Base-by-base conservation (phyloP, 2,113 vertebrate species). In the Pachyramphus minor region DNA sequence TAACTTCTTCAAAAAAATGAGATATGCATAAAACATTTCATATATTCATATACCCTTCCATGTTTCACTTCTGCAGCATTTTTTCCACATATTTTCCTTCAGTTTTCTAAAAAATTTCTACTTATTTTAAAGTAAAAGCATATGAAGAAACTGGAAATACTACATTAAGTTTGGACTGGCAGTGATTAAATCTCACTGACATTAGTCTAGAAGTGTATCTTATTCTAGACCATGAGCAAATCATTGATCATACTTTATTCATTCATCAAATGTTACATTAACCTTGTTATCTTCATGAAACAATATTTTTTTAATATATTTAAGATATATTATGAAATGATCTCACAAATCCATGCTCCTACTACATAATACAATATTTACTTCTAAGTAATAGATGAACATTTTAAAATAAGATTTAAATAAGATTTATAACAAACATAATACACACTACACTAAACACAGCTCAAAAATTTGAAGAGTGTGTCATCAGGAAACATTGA, bases 41-140 rank as follows among this genome's bases (percentile, higher is more conserved):
- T 37, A 3, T 37, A 74, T 20, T 66, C 11, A 6, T 25, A 17
- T 5, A 16, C 1, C 6, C 31, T 72, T 20, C 33, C 18, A 22
- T 18, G 7, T 14, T 66, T 71, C 6, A 12, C 8, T 50, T 5
- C 0, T 27, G 35, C 3, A 49, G 19, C 22, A 59, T 44, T 72
- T 67, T 10, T 66, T 19, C 7, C 9, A 2, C 1, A 0, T 3
- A 14, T 24, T 80, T 56, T 33, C 30, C 14, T 8, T 62, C 3
- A 1, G 1, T 42, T 82, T 78, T 74, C 33, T 78, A 27, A 64
- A 50, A 35, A 68, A n/a, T 12, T 6, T 2, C 1, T 50, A 14
- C 16, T 5, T 12, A 22, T 67, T 55, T 74, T 42, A 21, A 80
- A 47, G 25, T 37, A 18, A 76, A 77, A 74, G 2, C 2, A 14